These are phyloP conservation scores for Tromatobia lineatoria DNA, from an alignment of 2,888 invertebrate species.

Conservation along the genomic window DNA sequence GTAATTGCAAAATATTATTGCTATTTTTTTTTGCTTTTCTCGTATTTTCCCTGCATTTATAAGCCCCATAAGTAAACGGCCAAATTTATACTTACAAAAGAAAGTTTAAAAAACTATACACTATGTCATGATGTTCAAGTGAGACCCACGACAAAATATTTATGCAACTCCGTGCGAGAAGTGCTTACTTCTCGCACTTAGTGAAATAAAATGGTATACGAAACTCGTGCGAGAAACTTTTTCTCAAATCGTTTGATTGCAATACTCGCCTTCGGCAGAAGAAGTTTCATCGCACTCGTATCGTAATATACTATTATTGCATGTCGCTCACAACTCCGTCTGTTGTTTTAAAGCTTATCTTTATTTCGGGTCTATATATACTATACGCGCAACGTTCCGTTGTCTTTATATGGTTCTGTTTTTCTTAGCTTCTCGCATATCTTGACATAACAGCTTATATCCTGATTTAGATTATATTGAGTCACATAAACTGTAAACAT, in stretches of 20 bases:
- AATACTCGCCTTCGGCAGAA: too few species aligned
- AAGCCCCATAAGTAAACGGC: background rate
- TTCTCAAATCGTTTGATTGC: too few species aligned
- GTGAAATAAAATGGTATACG: too few species aligned
- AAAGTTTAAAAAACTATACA: too few species aligned
- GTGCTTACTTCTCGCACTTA: too few species aligned
- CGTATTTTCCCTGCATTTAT: too few species aligned
- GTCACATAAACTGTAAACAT: background rate
- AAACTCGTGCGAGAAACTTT: too few species aligned
- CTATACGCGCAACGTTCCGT: conserved; percentile 49
- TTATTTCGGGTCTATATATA: conserved; percentile 67
- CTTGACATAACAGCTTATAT: background rate
- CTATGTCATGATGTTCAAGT: too few species aligned
- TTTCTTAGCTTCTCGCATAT: background rate
- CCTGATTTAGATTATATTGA: background rate
- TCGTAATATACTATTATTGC: too few species aligned
- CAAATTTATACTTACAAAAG: too few species aligned
- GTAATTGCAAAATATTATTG: background rate
- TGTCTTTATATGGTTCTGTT: conserved; percentile 1
- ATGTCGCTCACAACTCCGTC: conserved; percentile 29
- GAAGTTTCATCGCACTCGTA: too few species aligned
- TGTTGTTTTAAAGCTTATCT: conserved; percentile 51
- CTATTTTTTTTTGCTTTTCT: background rate
- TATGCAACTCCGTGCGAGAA: too few species aligned
- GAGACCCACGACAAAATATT: background rate